Conservation (phyloP, 2,888 invertebrate species). For the Plutella xylostella region DNA sequence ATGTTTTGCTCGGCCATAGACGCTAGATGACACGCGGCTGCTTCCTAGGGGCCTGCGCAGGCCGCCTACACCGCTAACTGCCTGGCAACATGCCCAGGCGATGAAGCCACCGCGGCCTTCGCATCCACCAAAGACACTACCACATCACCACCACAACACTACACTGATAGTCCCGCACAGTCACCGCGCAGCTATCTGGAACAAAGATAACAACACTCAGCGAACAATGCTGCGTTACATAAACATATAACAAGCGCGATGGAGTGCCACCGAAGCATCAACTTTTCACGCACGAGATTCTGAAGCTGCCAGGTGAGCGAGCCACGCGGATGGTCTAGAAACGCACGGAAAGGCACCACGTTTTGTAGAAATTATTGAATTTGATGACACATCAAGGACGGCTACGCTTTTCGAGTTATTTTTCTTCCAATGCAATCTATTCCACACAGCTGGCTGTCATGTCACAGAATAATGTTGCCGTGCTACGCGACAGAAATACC, state of each 20-base stretch:
- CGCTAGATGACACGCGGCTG: slow-evolving; percentile 77
- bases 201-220: slow-evolving; percentile 56
- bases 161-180: slow-evolving; percentile 27
- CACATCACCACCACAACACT: slow-evolving; percentile 23
- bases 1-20: slow-evolving; percentile 93
- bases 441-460: slow-evolving; percentile 59
- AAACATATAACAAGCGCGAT: slow-evolving; percentile 47
- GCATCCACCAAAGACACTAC: slow-evolving; percentile 41
- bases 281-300: neutral
- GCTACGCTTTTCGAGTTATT: slow-evolving; percentile 46
- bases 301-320: neutral
- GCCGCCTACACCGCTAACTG: slow-evolving; percentile 70
- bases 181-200: slow-evolving; percentile 49
- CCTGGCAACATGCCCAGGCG: slow-evolving; percentile 68
- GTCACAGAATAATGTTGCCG: slow-evolving; percentile 54
- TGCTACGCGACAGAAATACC: no score
- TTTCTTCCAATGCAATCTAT: slow-evolving; percentile 43
- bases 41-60: slow-evolving; percentile 68
- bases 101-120: slow-evolving; percentile 47
- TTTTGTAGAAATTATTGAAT: slow-evolving; percentile 46
- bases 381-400: slow-evolving; percentile 66
- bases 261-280: slow-evolving; percentile 35
- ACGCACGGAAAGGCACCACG: slow-evolving; percentile 30
- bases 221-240: slow-evolving; percentile 62
- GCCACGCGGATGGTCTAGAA: neutral